phyloP scores from a whole-genome alignment of 2,113 vertebrate genomes.

The Charina bottae region DNA sequence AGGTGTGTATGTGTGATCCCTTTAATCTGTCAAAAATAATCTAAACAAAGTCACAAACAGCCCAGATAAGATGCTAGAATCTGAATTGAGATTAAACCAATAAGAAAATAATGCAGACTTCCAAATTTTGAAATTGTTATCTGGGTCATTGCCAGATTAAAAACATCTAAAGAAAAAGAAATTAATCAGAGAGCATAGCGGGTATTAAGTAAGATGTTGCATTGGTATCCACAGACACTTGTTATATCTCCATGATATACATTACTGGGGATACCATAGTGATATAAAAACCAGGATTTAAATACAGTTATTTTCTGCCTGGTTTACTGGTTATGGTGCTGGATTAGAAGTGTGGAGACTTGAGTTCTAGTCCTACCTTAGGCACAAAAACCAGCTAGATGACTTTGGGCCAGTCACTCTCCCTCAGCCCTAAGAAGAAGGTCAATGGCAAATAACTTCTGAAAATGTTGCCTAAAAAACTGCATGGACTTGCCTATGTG shows the following conservation, averaged over 20 bases:
- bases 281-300: not conserved
- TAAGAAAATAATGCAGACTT: not conserved
- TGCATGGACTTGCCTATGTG: not conserved
- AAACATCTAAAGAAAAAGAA: not conserved
- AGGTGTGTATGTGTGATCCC: not conserved
- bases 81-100: not conserved
- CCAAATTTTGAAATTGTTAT: not conserved
- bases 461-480: not conserved
- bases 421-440: not conserved
- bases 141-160: not conserved
- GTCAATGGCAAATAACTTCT: not conserved
- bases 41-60: not conserved
- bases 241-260: not conserved
- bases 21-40: slow-evolving; percentile 4
- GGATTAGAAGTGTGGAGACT: not conserved
- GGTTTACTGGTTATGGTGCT: not conserved
- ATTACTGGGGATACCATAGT: not conserved
- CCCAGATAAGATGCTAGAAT: not conserved
- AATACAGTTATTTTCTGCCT: not conserved
- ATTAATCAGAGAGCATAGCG: not conserved
- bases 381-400: not conserved
- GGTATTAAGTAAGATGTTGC: not conserved
- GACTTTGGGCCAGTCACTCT: not conserved
- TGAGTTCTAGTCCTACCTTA: not conserved
- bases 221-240: not conserved